phyloP scores from a whole-genome alignment of 1,140 invertebrate species.

The Battus philenor region DNA sequence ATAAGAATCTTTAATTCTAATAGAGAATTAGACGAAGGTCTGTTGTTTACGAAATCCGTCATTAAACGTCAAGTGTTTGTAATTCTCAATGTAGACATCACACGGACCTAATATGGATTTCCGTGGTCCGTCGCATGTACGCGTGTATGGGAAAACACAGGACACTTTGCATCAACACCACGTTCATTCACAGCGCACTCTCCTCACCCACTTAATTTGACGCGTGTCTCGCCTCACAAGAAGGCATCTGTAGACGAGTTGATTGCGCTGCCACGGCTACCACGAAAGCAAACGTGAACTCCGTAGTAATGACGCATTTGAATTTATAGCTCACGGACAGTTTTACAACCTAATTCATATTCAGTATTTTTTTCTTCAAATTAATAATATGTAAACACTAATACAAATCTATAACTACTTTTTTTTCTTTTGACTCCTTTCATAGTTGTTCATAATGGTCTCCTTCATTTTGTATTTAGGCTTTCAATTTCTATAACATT shows the following conservation, averaged over 20 bases:
- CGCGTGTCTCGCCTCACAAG: slow-evolving; percentile 1
- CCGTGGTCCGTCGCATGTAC: not conserved
- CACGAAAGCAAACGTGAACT: slow-evolving; percentile 1
- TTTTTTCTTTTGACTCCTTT: too few relatives aligned
- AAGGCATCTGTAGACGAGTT: not conserved
- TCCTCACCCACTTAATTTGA: slow-evolving; percentile 8
- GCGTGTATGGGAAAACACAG: not conserved
- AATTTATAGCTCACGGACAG: not conserved
- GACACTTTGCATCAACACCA: not conserved
- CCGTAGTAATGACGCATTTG: not conserved
- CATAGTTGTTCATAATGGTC: too few relatives aligned
- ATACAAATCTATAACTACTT: too few relatives aligned
- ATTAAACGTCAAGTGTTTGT: too few relatives aligned
- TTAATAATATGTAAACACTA: too few relatives aligned
- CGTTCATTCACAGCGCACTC: not conserved
- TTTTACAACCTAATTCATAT: too few relatives aligned
- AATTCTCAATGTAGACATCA: not conserved
- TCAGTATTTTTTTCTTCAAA: too few relatives aligned
- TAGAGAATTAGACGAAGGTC: too few relatives aligned
- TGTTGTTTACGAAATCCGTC: too few relatives aligned
- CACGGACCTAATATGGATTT: not conserved
- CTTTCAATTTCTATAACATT: too few relatives aligned
- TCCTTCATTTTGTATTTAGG: too few relatives aligned
- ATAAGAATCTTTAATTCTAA: too few relatives aligned
- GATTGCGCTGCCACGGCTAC: not conserved